A percentile compares a stretch with the other conserved stretches of the same genome.
Conservation (phyloP, 2,888 invertebrate genomes). For the Orthonevra nobilis region DNA sequence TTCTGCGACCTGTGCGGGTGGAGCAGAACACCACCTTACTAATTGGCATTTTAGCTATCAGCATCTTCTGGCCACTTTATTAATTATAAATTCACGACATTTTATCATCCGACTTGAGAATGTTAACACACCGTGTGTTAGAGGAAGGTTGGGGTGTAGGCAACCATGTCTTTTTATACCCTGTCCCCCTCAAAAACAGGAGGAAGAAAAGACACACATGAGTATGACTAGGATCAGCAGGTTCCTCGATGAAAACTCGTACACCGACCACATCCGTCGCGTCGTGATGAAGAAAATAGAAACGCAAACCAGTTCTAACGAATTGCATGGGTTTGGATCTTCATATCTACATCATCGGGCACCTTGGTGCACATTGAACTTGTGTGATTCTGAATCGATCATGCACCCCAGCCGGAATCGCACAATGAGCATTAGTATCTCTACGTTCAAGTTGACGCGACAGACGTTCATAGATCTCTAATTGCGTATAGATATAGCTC, state of each 20-base stretch:
- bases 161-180: no score
- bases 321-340: conserved; percentile 27
- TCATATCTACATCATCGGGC: conserved; percentile 29
- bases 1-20: conserved; percentile 54
- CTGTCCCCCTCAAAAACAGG: no score
- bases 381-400: conserved; percentile 69
- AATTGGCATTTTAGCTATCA: conserved; percentile 62
- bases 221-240: conserved; percentile 24
- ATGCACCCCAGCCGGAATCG: conserved; percentile 50
- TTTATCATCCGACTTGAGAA: conserved; percentile 51
- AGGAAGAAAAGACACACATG: not conserved
- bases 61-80: conserved; percentile 20
- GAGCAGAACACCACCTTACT: conserved; percentile 53
- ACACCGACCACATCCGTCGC: conserved; percentile 54
- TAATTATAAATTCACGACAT: conserved; percentile 63
- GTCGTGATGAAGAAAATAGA: conserved; percentile 19
- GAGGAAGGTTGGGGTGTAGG: conserved; percentile 50
- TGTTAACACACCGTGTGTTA: conserved; percentile 14
- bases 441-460: conserved; percentile 48
- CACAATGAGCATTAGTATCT: conserved; percentile 5
- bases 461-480: conserved; percentile 63
- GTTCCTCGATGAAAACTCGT: conserved; percentile 43
- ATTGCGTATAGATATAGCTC: conserved; percentile 65
- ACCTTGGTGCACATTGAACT: conserved; percentile 65
- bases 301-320: conserved; percentile 60